Evolutionary conservation across 2,888 invertebrate genomes (phyloP), one percentile per base, ranked within the genome.

Genomic region (Blomia tropicalis): DNA sequence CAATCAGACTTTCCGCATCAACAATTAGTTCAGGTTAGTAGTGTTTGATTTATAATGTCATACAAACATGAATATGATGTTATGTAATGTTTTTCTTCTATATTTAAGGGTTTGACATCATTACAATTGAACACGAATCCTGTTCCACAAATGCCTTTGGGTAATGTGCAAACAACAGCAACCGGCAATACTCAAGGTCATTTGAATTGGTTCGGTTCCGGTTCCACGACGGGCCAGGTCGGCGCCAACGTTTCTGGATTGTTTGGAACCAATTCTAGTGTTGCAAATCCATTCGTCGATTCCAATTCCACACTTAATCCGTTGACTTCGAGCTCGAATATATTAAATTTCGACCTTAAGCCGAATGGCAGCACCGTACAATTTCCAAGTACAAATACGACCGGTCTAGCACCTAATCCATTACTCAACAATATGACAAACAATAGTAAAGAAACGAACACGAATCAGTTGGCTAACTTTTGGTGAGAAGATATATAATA

Each of bases 111-210:
- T 19, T 29, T 63, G 32, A 27, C 63, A 36, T 59, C 63, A 17
- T 29, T 63, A 11, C 59, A 63, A 11, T n/a, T 63, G 36, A 61
- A 59, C 29, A 23, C 63, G 17, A 36, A 31, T 43, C 27, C 63
- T 23, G 11, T 31, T 5, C 19, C 56, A 7, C 32, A 32, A 23
- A n/a, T 32, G 25, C 14, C 56, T 56, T 22, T 56, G 32, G 25
- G 56, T 22, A 31, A 19, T 43, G 43, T 44, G 56, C 56, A 4
- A 30, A 14, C 56, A 56, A 23, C 47, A 47, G n/a, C n/a, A n/a
- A n/a, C n/a, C n/a, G n/a, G n/a, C n/a, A 56, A 30, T 19, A 47
- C 44, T 14, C 36, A 36, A 36, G 36, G 36, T 5, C 5, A 54
- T 54, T 14, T 56, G 36, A 56, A 56, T 36, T 56, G 56, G 56